Conservation (phyloP, 2,797 vertebrate genomes). For the Petrocephalus schoutedeni region DNA sequence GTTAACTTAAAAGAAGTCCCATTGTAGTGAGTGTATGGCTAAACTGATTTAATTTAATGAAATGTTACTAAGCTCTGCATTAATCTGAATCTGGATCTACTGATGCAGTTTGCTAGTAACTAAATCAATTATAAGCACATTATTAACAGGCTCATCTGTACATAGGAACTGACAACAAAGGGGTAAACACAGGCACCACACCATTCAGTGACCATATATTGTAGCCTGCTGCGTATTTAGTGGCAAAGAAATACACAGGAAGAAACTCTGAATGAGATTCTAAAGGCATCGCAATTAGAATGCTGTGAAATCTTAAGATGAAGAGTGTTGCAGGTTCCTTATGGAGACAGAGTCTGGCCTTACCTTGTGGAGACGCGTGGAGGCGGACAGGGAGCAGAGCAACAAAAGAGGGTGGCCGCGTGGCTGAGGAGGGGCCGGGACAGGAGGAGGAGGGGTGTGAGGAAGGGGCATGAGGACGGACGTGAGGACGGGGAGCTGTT, state of each 20-base stretch:
- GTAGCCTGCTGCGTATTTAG: not conserved
- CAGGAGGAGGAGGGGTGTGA: constrained; percentile 8
- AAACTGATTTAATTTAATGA: too few relatives aligned
- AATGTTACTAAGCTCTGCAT: not conserved
- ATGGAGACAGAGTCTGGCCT: not conserved
- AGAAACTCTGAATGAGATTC: not conserved
- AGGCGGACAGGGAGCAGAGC: not conserved
- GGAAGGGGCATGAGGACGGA: not conserved
- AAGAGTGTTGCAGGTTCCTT: not conserved
- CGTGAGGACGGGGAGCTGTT: not conserved
- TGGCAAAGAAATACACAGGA: not conserved
- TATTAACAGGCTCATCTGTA: not conserved
- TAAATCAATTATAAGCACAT: not conserved
- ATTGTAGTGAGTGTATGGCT: too few relatives aligned
- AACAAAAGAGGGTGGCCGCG: not conserved
- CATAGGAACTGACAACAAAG: not conserved
- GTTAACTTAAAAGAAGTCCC: too few relatives aligned
- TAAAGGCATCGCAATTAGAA: not conserved
- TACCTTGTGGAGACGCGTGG: not conserved
- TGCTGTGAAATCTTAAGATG: not conserved
- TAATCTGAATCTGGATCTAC: not conserved
- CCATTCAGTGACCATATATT: not conserved
- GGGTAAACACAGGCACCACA: not conserved
- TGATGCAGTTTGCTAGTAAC: not conserved
- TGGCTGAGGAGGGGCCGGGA: not conserved